phyloP scores from a whole-genome alignment of 2,113 vertebrate genomes.

The Uropsilus gracilis region DNA sequence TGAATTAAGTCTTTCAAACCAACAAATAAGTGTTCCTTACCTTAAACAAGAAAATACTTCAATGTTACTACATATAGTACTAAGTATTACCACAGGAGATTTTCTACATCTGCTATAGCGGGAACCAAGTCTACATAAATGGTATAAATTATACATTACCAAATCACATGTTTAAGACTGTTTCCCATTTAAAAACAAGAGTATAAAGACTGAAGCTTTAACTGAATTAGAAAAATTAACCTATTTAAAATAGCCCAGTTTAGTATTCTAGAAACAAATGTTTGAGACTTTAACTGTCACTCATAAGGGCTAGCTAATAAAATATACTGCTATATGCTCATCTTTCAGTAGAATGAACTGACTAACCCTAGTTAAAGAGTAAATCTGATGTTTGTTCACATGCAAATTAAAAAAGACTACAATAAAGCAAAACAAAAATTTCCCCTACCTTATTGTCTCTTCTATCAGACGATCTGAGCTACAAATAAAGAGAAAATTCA shows the following conservation, averaged over 20 bases:
- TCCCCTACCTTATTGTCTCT: slow-evolving; percentile 97
- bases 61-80: slow-evolving; percentile 21
- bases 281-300: slow-evolving; percentile 17
- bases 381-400: slow-evolving; percentile 14
- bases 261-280: background rate
- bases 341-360: slow-evolving; percentile 34
- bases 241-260: background rate
- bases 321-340: background rate
- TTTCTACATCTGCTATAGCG: slow-evolving; percentile 5
- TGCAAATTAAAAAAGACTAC: background rate
- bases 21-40: slow-evolving; percentile 6
- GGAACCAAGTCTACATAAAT: slow-evolving; percentile 21
- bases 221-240: slow-evolving; percentile 55
- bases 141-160: background rate
- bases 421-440: background rate
- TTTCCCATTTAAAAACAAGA: slow-evolving; percentile 53
- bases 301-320: background rate
- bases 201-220: slow-evolving; percentile 31
- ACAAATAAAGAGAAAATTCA: slow-evolving; percentile 77
- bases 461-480: slow-evolving; percentile 99
- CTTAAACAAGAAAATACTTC: slow-evolving; percentile 29
- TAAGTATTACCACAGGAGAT: background rate
- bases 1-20: slow-evolving; percentile 20
- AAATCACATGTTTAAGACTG: background rate
- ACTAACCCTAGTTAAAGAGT: background rate